Conservation (phyloP, 2,888 invertebrate genomes). For the Ormyrus rosae region DNA sequence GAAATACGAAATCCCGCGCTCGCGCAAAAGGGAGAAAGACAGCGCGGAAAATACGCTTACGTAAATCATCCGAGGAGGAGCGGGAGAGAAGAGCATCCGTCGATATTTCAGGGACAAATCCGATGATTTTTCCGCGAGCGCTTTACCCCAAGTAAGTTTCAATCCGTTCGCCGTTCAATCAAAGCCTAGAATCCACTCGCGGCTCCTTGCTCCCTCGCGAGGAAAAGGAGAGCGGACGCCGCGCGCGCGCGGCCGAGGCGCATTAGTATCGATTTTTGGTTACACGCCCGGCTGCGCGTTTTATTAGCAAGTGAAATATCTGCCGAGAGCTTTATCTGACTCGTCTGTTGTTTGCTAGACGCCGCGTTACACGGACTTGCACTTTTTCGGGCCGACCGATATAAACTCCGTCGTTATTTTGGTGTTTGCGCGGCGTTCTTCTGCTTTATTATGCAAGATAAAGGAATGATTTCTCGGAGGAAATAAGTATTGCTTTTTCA, state of each 20-base stretch:
- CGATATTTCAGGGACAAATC: no score
- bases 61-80: background rate
- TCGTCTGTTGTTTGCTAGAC: no score
- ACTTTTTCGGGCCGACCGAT: no score
- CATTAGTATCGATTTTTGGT: conserved; percentile 52
- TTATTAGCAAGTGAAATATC: conserved; percentile 45
- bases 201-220: background rate
- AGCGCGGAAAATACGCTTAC: background rate
- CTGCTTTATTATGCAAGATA: no score
- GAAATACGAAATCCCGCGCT: no score
- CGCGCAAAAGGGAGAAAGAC: no score
- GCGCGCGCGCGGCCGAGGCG: background rate
- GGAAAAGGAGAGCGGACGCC: no score
- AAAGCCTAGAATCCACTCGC: conserved; percentile 2
- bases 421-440: no score
- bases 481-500: no score
- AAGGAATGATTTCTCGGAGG: no score
- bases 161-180: conserved; percentile 25
- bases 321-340: background rate
- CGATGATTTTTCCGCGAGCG: conserved; percentile 17
- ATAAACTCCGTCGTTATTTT: no score
- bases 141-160: background rate
- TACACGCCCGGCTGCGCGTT: conserved; percentile 21
- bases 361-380: no score
- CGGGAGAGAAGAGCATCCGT: background rate